These are phyloP conservation scores for Uromys caudimaculatus DNA, from an alignment of 2,797 vertebrate genomes.

Conservation along the genomic window DNA sequence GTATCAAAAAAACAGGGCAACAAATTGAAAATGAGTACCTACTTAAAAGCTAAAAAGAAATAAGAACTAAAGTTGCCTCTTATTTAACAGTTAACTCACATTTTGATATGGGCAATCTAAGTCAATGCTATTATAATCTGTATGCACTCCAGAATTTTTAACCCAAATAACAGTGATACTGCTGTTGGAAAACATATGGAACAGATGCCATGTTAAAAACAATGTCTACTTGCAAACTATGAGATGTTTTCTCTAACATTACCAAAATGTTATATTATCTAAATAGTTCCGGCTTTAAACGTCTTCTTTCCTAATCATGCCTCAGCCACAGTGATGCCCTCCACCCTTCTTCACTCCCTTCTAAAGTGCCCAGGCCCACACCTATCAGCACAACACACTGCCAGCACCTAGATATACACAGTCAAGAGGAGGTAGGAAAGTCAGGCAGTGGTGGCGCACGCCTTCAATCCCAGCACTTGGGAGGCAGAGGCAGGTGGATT, in stretches of 20 bases:
- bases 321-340: not conserved
- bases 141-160: not conserved
- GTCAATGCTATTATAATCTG: slow-evolving; percentile 9
- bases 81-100: slow-evolving; percentile 29
- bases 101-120: not conserved
- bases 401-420: slow-evolving; percentile 58
- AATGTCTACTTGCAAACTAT: slow-evolving; percentile 51
- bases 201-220: not conserved
- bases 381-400: slow-evolving; percentile 46
- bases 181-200: slow-evolving; percentile 36
- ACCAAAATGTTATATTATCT: slow-evolving; percentile 40
- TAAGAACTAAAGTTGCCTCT: slow-evolving; percentile 1
- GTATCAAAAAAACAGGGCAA: slow-evolving; percentile 55
- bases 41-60: slow-evolving; percentile 31
- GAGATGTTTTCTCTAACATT: not conserved
- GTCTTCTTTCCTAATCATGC: slow-evolving; percentile 56
- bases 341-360: slow-evolving; percentile 21
- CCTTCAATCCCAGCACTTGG: too few species aligned
- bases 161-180: not conserved
- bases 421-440: not conserved
- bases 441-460: too few species aligned
- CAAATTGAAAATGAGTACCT: slow-evolving; percentile 52
- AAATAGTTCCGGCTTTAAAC: slow-evolving; percentile 5
- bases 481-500: too few species aligned
- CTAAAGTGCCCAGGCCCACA: not conserved